These are phyloP conservation scores for Oncorhynchus tshawytscha DNA, from an alignment of 2,113 vertebrate species.

Conservation along the genomic window DNA sequence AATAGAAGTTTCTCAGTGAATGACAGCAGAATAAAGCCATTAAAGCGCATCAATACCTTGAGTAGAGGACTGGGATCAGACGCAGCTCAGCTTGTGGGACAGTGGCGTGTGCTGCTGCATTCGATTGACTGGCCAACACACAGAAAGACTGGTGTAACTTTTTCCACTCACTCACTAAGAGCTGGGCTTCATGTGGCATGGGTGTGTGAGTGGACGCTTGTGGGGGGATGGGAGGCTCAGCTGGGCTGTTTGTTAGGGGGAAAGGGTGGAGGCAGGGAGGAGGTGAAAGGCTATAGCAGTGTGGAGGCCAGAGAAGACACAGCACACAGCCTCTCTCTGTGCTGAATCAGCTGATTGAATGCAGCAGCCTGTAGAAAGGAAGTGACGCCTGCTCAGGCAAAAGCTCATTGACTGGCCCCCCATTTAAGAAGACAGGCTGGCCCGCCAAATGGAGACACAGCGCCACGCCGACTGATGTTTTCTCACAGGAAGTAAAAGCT, in stretches of 20 bases:
- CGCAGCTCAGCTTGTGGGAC: background rate
- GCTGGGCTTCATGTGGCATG: conserved; percentile 56
- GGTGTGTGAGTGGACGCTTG: conserved; percentile 27
- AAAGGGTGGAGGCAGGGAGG: conserved; percentile 36
- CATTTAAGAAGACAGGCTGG: conserved; percentile 18
- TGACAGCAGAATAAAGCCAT: conserved; percentile 5
- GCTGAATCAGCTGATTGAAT: conserved; percentile 67
- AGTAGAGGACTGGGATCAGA: conserved; percentile 31
- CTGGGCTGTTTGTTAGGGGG: conserved; percentile 28
- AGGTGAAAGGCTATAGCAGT: conserved; percentile 9
- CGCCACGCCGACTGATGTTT: conserved; percentile 43
- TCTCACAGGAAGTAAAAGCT: conserved; percentile 52
- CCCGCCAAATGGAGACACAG: conserved; percentile 22
- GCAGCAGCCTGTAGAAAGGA: conserved; percentile 60
- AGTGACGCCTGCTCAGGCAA: conserved; percentile 37
- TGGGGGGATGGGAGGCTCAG: conserved; percentile 12
- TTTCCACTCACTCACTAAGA: conserved; percentile 61
- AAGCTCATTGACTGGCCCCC: conserved; percentile 36
- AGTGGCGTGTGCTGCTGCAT: conserved; percentile 16
- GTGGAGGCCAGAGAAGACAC: background rate
- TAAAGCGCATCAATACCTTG: conserved; percentile 52
- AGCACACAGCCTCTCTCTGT: conserved; percentile 33
- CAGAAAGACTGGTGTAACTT: conserved; percentile 54
- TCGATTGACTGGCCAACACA: conserved; percentile 28
- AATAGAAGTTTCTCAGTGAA: background rate